Evolutionary conservation across 2,888 invertebrate genomes (phyloP).

Genomic region (Acanthopleura granulata): DNA sequence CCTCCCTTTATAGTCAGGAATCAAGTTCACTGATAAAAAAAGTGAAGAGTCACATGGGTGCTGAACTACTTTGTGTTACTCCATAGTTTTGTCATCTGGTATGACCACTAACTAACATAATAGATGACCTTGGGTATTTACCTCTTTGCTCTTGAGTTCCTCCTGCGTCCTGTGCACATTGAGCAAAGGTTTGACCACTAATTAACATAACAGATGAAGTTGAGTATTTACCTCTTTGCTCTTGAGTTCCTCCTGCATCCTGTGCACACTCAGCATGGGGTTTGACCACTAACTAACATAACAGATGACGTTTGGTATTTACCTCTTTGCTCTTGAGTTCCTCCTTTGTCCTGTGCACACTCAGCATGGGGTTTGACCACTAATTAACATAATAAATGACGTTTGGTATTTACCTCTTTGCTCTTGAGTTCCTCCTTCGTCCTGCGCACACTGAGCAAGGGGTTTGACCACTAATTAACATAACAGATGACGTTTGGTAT

Average conservation of each 20-base stretch:
- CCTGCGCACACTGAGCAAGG: conserved; percentile 91
- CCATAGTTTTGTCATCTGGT: neutral
- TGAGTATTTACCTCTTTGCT: conserved; percentile 82
- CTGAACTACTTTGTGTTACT: neutral
- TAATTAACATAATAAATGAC: no score
- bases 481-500: conserved; percentile 68
- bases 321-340: conserved; percentile 79
- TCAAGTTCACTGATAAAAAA: neutral
- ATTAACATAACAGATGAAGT: conserved; percentile 65
- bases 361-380: neutral
- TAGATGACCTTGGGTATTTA: no score
- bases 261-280: conserved; percentile 92
- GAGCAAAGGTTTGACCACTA: conserved; percentile 78
- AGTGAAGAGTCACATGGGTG: neutral
- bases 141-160: conserved; percentile 87
- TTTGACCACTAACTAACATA: conserved; percentile 72
- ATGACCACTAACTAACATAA: no score
- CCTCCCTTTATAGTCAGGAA: no score
- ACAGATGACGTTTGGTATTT: conserved; percentile 64
- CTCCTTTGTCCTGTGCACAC: neutral
- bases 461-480: conserved; percentile 67
- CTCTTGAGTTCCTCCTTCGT: conserved; percentile 92
- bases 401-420: conserved; percentile 83
- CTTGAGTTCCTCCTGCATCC: conserved; percentile 92
- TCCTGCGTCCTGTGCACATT: conserved; percentile 96